Evolutionary conservation across 2,888 invertebrate genomes (phyloP).

Genomic region (Ochropleura plecta): DNA sequence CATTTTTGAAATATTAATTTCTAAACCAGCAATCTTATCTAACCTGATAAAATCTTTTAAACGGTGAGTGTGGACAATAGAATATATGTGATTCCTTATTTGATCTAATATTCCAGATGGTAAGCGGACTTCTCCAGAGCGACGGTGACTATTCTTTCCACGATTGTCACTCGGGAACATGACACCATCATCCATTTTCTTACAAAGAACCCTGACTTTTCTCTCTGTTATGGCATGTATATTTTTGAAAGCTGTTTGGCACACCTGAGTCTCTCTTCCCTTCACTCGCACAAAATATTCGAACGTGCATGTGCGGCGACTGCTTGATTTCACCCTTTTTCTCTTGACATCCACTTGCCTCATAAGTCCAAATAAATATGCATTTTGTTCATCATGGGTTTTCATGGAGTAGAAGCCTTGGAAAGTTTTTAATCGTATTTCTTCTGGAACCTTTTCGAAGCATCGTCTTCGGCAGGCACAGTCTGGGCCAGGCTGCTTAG

Average conservation of each 20-base stretch:
- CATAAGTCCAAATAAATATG: conserved; percentile 90
- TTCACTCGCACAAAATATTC: conserved; percentile 90
- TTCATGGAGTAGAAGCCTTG: conserved; percentile 90
- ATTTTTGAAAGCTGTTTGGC: conserved; percentile 91
- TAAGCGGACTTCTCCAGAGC: conserved; percentile 88
- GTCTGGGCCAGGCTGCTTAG: conserved; percentile 89
- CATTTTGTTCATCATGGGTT: conserved; percentile 91
- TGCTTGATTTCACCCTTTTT: conserved; percentile 89
- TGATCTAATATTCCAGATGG: conserved; percentile 87
- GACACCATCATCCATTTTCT: conserved; percentile 91
- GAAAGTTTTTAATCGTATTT: conserved; percentile 88
- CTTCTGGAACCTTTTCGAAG: conserved; percentile 88
- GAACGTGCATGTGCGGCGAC: conserved; percentile 89
- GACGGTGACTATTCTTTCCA: conserved; percentile 89
- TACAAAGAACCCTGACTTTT: conserved; percentile 90
- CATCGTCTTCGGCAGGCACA: conserved; percentile 90
- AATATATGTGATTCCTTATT: conserved; percentile 90
- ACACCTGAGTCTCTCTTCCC: conserved; percentile 90
- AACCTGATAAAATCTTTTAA: conserved; percentile 89
- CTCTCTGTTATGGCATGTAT: conserved; percentile 91
- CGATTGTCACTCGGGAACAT: conserved; percentile 91
- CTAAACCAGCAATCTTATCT: conserved; percentile 89
- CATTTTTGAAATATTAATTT: conserved; percentile 91
- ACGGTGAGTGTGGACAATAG: conserved; percentile 88
- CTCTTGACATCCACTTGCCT: conserved; percentile 90